A percentile compares a stretch with the other conserved stretches of the same genome.
phyloP scores from a whole-genome alignment of 2,888 invertebrate genomes.

The Listrodromus nycthemerus region DNA sequence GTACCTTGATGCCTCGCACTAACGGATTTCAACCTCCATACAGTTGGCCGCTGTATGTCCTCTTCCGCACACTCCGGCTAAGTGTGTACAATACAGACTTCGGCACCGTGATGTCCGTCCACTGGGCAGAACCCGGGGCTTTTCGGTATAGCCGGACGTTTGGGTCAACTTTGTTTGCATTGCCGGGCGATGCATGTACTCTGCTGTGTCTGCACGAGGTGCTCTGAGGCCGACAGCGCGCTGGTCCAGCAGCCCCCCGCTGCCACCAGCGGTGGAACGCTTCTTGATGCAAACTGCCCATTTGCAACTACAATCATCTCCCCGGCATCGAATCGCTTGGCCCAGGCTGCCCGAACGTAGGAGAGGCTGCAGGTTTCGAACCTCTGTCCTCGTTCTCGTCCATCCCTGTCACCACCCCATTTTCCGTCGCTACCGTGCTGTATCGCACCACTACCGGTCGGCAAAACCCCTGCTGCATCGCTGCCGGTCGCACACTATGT shows the following conservation, averaged over 20 bases:
- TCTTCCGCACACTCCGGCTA: constrained; percentile 4
- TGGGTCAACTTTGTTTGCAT: constrained; percentile 83
- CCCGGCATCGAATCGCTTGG: constrained; percentile 77
- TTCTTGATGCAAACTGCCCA: constrained; percentile 84
- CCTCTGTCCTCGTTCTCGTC: constrained; percentile 12
- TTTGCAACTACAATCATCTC: constrained; percentile 84
- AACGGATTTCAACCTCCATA: not conserved
- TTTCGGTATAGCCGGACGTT: constrained; percentile 74
- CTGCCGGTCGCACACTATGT: constrained; percentile 48
- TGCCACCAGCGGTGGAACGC: constrained; percentile 63
- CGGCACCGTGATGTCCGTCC: constrained; percentile 29
- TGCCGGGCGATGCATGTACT: constrained; percentile 78
- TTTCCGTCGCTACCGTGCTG: not conserved
- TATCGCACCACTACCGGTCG: not conserved
- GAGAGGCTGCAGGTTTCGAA: constrained; percentile 38
- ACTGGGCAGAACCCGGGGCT: constrained; percentile 48
- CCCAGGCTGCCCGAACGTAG: constrained; percentile 49
- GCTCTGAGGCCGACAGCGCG: constrained; percentile 39
- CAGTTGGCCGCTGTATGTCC: constrained; percentile 12
- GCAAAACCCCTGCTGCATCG: constrained; percentile 13
- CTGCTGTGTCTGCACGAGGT: constrained; percentile 64
- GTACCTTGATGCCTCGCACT: constrained; percentile 27
- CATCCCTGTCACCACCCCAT: constrained; percentile 5
- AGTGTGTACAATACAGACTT: constrained; percentile 41
- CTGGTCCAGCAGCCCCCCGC: constrained; percentile 1